Percentiles rank a stretch among this genome's conserved stretches.
These are phyloP conservation scores for Odontocolon sp. DNA, from an alignment of 2,888 invertebrate species.

Conservation along the genomic window DNA sequence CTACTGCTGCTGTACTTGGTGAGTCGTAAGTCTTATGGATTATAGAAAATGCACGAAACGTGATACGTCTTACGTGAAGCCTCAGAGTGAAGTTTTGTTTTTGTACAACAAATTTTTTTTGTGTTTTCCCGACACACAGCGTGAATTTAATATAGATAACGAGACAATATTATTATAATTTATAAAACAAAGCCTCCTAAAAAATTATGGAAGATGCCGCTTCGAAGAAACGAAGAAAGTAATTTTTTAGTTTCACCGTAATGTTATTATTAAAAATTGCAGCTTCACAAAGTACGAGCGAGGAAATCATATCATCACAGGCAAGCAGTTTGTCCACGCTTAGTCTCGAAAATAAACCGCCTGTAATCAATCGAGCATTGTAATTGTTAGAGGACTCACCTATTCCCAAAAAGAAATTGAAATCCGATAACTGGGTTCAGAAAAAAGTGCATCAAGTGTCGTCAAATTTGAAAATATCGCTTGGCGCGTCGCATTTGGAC, in stretches of 20 bases:
- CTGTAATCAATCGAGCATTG: constrained; percentile 16
- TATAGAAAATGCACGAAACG: not conserved
- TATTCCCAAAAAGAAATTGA: constrained; percentile 8
- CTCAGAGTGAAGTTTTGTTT: not conserved
- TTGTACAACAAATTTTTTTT: not conserved
- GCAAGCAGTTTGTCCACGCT: constrained; percentile 6
- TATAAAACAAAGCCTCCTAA: not conserved
- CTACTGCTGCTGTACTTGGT: not conserved
- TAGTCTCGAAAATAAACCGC: constrained; percentile 14
- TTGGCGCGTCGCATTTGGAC: constrained; percentile 4
- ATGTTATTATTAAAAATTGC: not conserved
- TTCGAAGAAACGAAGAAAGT: not conserved
- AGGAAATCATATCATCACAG: constrained; percentile 7
- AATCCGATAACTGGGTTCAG: constrained; percentile 5
- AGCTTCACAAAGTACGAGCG: constrained; percentile 2
- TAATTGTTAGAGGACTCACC: constrained; percentile 14
- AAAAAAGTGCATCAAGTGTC: constrained; percentile 8
- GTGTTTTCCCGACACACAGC: not conserved
- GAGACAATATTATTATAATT: not conserved
- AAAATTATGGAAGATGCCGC: not conserved
- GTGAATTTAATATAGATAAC: not conserved
- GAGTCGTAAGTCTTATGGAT: not conserved
- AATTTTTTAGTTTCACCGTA: not conserved
- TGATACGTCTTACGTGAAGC: not conserved
- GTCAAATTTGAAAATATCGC: not conserved